Evolutionary conservation across 2,113 vertebrate genomes (phyloP), one percentile per base, ranked within the genome.

Genomic region (Anguilla japonica): DNA sequence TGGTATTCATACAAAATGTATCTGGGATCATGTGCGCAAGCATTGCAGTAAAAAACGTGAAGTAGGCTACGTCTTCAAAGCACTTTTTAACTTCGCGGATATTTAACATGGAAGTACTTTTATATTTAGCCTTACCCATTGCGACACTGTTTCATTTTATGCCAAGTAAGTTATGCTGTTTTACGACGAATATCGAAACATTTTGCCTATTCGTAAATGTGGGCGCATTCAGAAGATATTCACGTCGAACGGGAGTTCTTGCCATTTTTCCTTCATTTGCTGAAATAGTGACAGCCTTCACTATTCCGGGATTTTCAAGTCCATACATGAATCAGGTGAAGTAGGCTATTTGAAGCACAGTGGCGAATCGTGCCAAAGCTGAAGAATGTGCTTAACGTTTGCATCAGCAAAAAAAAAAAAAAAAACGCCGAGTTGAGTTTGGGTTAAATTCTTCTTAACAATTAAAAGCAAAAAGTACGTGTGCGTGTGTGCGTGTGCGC

Each of bases 271-370:
- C 87, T 86, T 88, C 88, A 81, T 89, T 39, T 90, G 89, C 87
- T 90, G 92, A 91, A 90, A 16, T 75, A 75, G 88, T 94, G 91
- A 93, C 89, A 91, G 89, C 88, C 79, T 41, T 85, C 88, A 40
- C 82, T 34, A 87, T 87, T 88, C 90, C 90, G 56, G 85, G 86
- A 88, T 80, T 4, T 91, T 95, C 96, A 84, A 91, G 96, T 96
- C 94, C 89, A 60, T 86, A 95, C 96, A 95, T n/a, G 97, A 94
- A 88, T 86, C 2, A 50, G 84, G 87, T 85, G 78, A 93, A 92
- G 88, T 92, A 34, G 34, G 34, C 34, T 34, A 92, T 92, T 89
- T 63, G 88, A 88, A 85, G 84, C 46, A 89, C 87, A 80, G 18
- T 53, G n/a, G 71, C 7, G 71, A 75, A 29, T 56, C 46, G 89